These are phyloP conservation scores for Cryptocephalus moraei DNA, from an alignment of 2,888 invertebrate genomes.

Conservation along the genomic window DNA sequence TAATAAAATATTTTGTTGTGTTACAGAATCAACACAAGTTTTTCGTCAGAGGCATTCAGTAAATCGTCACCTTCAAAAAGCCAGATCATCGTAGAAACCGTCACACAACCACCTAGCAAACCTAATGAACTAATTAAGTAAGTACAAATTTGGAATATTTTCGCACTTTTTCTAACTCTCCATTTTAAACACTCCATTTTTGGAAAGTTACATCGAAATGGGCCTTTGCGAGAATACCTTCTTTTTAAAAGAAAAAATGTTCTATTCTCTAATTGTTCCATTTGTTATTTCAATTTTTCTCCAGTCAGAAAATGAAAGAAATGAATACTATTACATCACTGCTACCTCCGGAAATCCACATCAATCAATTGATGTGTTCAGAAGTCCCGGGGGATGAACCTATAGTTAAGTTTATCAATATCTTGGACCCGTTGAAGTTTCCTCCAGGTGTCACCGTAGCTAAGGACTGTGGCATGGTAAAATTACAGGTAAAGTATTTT, in stretches of 20 bases:
- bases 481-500: constrained; percentile 27
- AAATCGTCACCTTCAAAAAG: constrained; percentile 70
- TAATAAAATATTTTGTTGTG: constrained; percentile 1
- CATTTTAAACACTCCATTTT: no score
- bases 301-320: neutral
- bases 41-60: constrained; percentile 61
- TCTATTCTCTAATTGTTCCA: no score
- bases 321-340: neutral
- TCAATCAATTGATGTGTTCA: constrained; percentile 35
- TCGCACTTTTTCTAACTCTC: no score
- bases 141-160: no score
- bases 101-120: constrained; percentile 38
- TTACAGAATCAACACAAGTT: constrained; percentile 37
- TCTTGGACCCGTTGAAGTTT: constrained; percentile 34
- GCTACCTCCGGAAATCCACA: constrained; percentile 33
- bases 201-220: no score
- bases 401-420: constrained; percentile 33
- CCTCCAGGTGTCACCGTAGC: constrained; percentile 28
- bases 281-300: no score
- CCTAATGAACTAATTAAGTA: constrained; percentile 1
- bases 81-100: constrained; percentile 67
- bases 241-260: no score
- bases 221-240: no score
- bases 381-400: constrained; percentile 38
- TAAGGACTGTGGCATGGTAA: constrained; percentile 28